A percentile compares a stretch with the other conserved stretches of the same genome.
Conservation (phyloP, 1,140 invertebrate genomes). For the Scaptomyza pallida region DNA sequence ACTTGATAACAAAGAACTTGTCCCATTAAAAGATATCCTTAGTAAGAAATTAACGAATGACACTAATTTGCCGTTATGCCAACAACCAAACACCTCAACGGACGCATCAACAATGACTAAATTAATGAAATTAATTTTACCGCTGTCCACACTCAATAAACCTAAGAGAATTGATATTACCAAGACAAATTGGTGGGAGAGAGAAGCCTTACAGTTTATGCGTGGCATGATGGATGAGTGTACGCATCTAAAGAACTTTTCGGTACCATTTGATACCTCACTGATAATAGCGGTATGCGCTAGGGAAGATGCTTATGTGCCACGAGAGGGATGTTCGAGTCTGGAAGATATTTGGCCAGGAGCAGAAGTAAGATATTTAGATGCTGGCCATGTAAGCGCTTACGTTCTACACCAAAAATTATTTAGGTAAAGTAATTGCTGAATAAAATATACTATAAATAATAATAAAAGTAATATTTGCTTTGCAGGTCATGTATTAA, state of each 20-base stretch:
- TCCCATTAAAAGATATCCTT: slow-evolving; percentile 39
- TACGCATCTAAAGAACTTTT: slow-evolving; percentile 97
- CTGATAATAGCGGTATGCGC: slow-evolving; percentile 94
- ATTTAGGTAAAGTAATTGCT: slow-evolving; percentile 88
- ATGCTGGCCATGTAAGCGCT: slow-evolving; percentile 95
- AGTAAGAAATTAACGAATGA: slow-evolving; percentile 28
- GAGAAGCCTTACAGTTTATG: slow-evolving; percentile 96
- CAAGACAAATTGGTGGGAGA: slow-evolving; percentile 87
- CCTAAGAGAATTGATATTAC: slow-evolving; percentile 84
- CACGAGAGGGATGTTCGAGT: slow-evolving; percentile 91
- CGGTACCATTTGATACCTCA: slow-evolving; percentile 92
- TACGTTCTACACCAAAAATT: slow-evolving; percentile 94
- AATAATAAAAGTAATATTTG: slow-evolving; percentile 6
- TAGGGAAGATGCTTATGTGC: slow-evolving; percentile 96
- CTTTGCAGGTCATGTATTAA: slow-evolving; percentile 86
- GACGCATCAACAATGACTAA: slow-evolving; percentile 67
- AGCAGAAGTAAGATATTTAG: slow-evolving; percentile 92
- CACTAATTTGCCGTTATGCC: slow-evolving; percentile 5
- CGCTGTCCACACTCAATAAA: slow-evolving; percentile 42
- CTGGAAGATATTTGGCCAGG: slow-evolving; percentile 96
- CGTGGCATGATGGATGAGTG: slow-evolving; percentile 99
- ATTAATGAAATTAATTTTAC: slow-evolving; percentile 77
- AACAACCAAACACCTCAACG: slow-evolving; percentile 9
- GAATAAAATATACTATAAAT: neutral
- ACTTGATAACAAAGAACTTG: slow-evolving; percentile 36